Evolutionary conservation across 1,140 invertebrate species (phyloP).

Genomic region (Diorhabda sublineata): DNA sequence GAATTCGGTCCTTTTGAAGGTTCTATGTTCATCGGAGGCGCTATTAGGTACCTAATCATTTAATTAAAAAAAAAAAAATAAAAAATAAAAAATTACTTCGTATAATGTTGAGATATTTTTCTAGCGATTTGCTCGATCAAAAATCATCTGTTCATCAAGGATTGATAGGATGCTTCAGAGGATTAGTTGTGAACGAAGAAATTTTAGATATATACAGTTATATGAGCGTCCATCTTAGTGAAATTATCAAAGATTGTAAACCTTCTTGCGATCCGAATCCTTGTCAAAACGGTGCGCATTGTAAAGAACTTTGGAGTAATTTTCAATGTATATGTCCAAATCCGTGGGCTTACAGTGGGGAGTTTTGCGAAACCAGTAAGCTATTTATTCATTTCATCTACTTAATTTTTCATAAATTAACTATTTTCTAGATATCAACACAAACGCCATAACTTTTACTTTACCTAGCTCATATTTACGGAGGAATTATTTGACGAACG

Average conservation of each 20-base stretch:
- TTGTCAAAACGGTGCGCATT: constrained; percentile 84
- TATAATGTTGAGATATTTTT: constrained; percentile 33
- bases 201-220: constrained; percentile 88
- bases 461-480: constrained; percentile 73
- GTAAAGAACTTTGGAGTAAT: constrained; percentile 88
- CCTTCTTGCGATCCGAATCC: constrained; percentile 91
- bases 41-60: constrained; percentile 65
- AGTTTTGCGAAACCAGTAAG: constrained; percentile 85
- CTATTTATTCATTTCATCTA: constrained; percentile 22
- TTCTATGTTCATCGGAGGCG: constrained; percentile 88
- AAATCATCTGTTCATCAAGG: constrained; percentile 79
- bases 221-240: constrained; percentile 85
- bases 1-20: constrained; percentile 89
- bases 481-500: constrained; percentile 66
- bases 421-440: constrained; percentile 75
- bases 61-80: background rate
- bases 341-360: constrained; percentile 84
- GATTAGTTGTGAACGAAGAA: constrained; percentile 85
- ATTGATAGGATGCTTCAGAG: constrained; percentile 88
- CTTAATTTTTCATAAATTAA: background rate
- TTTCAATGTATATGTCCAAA: constrained; percentile 89
- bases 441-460: constrained; percentile 83
- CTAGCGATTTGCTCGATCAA: constrained; percentile 68
- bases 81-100: too few species aligned
- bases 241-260: constrained; percentile 89